These are phyloP conservation scores for Sebastes alutus DNA, from an alignment of 2,797 vertebrate genomes.

Conservation along the genomic window DNA sequence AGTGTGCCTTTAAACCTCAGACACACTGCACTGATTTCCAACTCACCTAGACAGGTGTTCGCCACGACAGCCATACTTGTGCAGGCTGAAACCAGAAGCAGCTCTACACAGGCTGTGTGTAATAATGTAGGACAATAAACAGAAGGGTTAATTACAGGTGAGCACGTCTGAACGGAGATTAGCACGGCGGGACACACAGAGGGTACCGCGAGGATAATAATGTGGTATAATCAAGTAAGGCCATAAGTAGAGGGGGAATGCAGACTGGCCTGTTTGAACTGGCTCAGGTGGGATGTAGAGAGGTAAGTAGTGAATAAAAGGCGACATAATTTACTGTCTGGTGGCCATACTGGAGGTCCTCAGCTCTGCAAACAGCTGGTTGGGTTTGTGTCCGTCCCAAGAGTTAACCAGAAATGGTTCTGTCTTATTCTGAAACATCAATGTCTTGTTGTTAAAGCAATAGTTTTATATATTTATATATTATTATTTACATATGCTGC, in stretches of 20 bases:
- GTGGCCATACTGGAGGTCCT: slow-evolving; percentile 7
- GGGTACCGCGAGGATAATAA: slow-evolving; percentile 51
- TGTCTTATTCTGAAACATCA: background rate
- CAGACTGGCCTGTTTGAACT: slow-evolving; percentile 44
- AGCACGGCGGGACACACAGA: slow-evolving; percentile 50
- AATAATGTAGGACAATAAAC: slow-evolving; percentile 64
- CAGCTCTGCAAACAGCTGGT: slow-evolving; percentile 5
- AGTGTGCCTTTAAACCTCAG: slow-evolving; percentile 30
- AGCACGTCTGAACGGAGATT: slow-evolving; percentile 56
- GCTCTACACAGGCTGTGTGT: slow-evolving; percentile 26
- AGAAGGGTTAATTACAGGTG: slow-evolving; percentile 62
- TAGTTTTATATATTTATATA: too few relatives aligned
- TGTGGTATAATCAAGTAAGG: slow-evolving; percentile 61
- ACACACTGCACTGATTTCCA: slow-evolving; percentile 21
- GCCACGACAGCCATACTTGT: slow-evolving; percentile 19
- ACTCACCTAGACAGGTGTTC: slow-evolving; percentile 68
- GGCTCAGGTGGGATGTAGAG: slow-evolving; percentile 32
- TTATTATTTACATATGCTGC: too few relatives aligned
- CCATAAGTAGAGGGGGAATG: slow-evolving; percentile 54
- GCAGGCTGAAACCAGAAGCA: slow-evolving; percentile 24
- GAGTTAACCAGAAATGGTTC: background rate
- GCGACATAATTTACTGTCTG: slow-evolving; percentile 52
- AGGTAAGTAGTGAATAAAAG: slow-evolving; percentile 35
- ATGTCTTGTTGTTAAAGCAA: background rate
- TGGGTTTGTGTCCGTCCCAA: background rate